Percentiles rank a stretch among this genome's conserved stretches.
Conservation (phyloP, 1,140 invertebrate genomes). For the Ptiloglossa arizonensis region DNA sequence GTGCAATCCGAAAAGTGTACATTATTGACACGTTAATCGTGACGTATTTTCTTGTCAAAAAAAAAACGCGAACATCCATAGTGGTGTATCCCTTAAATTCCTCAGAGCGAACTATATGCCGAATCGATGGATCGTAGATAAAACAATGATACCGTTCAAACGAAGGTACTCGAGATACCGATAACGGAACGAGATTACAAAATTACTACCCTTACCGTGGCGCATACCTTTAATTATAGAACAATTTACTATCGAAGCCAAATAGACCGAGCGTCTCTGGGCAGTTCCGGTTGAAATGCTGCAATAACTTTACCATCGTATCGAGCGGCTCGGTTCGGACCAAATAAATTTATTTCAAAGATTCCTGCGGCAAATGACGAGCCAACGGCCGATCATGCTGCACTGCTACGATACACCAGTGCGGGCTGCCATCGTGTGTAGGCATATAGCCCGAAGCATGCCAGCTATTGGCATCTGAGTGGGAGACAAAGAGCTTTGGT, state of each 20-base stretch:
- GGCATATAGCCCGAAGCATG: slow-evolving; percentile 61
- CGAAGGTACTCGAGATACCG: too few relatives aligned
- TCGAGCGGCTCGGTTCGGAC: background rate
- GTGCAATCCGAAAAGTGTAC: too few relatives aligned
- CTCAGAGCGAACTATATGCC: too few relatives aligned
- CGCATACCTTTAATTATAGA: background rate
- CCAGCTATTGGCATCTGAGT: slow-evolving; percentile 65
- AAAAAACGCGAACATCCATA: too few relatives aligned
- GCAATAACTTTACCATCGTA: background rate
- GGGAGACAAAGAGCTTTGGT: slow-evolving; percentile 66
- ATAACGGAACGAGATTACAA: too few relatives aligned
- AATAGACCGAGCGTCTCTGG: background rate
- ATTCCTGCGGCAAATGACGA: slow-evolving; percentile 47
- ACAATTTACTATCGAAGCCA: background rate
- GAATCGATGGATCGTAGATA: too few relatives aligned
- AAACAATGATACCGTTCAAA: too few relatives aligned
- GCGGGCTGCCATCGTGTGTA: slow-evolving; percentile 29
- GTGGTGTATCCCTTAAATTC: too few relatives aligned
- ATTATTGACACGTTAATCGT: too few relatives aligned
- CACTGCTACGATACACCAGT: slow-evolving; percentile 24
- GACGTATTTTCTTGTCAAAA: too few relatives aligned
- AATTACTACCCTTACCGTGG: too few relatives aligned
- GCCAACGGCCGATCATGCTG: slow-evolving; percentile 39
- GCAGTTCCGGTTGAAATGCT: background rate
- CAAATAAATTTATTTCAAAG: slow-evolving; percentile 51